These are phyloP conservation scores for Halcyon malimbica DNA, from an alignment of 2,113 vertebrate genomes.

Conservation along the genomic window DNA sequence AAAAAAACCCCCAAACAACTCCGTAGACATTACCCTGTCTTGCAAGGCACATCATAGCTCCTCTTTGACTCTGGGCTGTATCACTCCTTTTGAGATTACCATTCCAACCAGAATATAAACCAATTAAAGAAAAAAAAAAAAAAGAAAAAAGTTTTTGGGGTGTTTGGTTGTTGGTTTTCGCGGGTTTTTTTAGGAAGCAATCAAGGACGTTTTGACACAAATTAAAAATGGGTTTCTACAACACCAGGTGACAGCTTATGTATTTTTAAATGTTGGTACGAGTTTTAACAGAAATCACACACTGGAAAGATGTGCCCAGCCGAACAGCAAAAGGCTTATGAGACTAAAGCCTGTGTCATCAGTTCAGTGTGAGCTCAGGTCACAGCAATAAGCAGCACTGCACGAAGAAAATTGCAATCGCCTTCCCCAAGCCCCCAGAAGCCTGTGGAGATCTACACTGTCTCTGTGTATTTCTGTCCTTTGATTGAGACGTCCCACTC, in stretches of 20 bases:
- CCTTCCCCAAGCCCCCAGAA: neutral
- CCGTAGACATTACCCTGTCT: neutral
- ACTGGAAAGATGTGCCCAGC: neutral
- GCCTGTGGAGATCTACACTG: neutral
- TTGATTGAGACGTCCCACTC: neutral
- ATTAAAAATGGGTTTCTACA: neutral
- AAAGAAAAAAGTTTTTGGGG: too few relatives aligned
- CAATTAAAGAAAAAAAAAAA: neutral
- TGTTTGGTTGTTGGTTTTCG: neutral
- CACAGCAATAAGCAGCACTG: neutral
- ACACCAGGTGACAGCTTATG: neutral
- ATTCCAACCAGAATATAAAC: neutral
- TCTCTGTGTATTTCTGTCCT: neutral
- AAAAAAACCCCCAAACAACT: neutral
- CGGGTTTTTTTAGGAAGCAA: neutral
- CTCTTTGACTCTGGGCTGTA: neutral
- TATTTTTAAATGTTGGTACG: neutral
- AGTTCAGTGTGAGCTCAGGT: neutral
- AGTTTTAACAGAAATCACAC: neutral
- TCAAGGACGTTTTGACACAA: neutral
- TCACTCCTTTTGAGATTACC: neutral
- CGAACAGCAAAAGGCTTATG: neutral
- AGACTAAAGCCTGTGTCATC: neutral
- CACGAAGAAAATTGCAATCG: neutral
- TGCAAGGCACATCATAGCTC: accelerated